These are phyloP conservation scores for Episyrphus balteatus DNA, from an alignment of 1,140 invertebrate genomes.

Conservation along the genomic window DNA sequence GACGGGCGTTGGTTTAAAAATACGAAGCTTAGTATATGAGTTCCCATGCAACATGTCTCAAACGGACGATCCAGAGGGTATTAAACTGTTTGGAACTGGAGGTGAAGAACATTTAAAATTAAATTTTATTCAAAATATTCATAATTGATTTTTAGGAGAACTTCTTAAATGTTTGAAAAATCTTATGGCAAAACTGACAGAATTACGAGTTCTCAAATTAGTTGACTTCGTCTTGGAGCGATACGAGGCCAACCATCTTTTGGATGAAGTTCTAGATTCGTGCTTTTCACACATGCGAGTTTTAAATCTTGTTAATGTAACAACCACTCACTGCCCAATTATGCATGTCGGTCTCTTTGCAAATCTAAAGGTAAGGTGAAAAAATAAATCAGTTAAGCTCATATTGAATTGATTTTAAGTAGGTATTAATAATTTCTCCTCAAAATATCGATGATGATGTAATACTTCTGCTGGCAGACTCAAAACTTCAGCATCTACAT, in stretches of 20 bases:
- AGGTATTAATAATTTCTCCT: slow-evolving; percentile 62
- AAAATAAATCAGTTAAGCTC: neutral
- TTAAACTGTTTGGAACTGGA: slow-evolving; percentile 63
- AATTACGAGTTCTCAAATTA: slow-evolving; percentile 55
- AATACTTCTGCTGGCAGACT: slow-evolving; percentile 54
- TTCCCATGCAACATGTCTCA: slow-evolving; percentile 70
- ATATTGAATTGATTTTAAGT: neutral
- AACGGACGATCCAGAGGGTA: slow-evolving; percentile 46
- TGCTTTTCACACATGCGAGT: slow-evolving; percentile 52
- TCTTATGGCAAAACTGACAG: slow-evolving; percentile 55
- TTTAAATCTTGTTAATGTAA: slow-evolving; percentile 64
- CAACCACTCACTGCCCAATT: slow-evolving; percentile 59
- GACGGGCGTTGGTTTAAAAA: slow-evolving; percentile 43
- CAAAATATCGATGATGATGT: slow-evolving; percentile 73
- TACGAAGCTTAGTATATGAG: slow-evolving; percentile 57
- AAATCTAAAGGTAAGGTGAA: slow-evolving; percentile 49
- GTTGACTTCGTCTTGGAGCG: slow-evolving; percentile 67
- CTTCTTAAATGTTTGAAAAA: slow-evolving; percentile 55
- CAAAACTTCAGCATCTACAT: slow-evolving; percentile 56
- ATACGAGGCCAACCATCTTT: slow-evolving; percentile 53
- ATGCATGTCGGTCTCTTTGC: slow-evolving; percentile 68
- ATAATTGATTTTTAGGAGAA: slow-evolving; percentile 36
- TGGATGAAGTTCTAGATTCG: slow-evolving; percentile 61
- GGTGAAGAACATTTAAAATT: slow-evolving; percentile 35
- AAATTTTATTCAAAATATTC: neutral